Conservation (phyloP, 2,888 invertebrate species). For the Eristalinus sepulchralis region DNA sequence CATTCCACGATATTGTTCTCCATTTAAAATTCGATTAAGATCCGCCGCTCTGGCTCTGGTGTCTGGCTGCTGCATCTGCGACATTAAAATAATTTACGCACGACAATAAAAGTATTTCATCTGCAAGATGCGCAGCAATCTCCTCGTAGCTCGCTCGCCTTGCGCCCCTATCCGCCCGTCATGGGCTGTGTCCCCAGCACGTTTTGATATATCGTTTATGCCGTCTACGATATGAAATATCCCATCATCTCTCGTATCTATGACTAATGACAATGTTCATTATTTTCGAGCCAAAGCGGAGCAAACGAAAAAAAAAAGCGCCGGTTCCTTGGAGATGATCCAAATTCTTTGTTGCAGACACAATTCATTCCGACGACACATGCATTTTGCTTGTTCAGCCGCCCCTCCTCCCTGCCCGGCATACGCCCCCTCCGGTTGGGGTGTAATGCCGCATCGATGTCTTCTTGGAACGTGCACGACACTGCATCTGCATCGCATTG, state of each 20-base stretch:
- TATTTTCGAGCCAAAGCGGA: conserved; percentile 73
- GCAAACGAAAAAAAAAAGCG: conserved; percentile 20
- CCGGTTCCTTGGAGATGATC: conserved; percentile 62
- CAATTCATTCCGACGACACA: conserved; percentile 68
- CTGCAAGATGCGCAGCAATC: conserved; percentile 61
- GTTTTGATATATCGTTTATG: conserved; percentile 69
- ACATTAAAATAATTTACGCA: conserved; percentile 66
- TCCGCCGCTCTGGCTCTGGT: conserved; percentile 35
- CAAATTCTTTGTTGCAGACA: conserved; percentile 69
- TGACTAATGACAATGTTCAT: conserved; percentile 80
- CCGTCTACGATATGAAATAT: conserved; percentile 71
- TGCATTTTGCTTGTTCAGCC: neutral
- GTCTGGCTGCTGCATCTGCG: conserved; percentile 63
- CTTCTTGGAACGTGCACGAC: conserved; percentile 20
- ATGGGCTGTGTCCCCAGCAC: conserved; percentile 22
- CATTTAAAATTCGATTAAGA: conserved; percentile 74
- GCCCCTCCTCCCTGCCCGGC: neutral
- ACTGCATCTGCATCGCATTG: conserved; percentile 64
- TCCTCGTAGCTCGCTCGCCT: neutral
- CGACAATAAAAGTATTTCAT: conserved; percentile 63
- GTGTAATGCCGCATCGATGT: neutral
- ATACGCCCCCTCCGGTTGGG: neutral
- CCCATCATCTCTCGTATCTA: conserved; percentile 75
- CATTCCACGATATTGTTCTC: conserved; percentile 73
- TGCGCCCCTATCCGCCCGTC: neutral